Evolutionary conservation across 2,888 invertebrate genomes (phyloP), one percentile per base, ranked within the genome.

Genomic region (Cryptus armator): DNA sequence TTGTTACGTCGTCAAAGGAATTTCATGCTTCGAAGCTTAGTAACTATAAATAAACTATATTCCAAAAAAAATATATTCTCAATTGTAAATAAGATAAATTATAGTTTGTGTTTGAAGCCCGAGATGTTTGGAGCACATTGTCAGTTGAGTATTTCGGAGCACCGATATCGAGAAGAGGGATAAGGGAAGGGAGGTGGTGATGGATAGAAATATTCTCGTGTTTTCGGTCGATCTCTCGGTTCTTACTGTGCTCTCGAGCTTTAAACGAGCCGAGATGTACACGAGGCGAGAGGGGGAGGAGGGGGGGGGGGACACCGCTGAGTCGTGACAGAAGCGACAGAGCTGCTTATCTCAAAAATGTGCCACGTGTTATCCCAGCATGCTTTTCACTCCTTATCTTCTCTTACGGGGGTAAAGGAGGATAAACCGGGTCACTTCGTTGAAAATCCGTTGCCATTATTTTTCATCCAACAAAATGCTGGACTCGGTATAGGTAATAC

Each of bases 281-380:
- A 62, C 9, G 56, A 46, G 12, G 12, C 5, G 37, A 46, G 12
- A 68, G 29, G 10, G 37, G 7, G 71, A 5, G 64, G 37, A 68
- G 77, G 37, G 53, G 64, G 68, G 72, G 62, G 56, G 56, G 16
- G 43, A 37, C 29, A 53, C 43, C 5, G 59, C 43, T 75, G 59
- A 64, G 53, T 62, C 24, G 37, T n/a, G 43, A 24, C 77, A 43
- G 77, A 51, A 32, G 62, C 32, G 59, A 62, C 74, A 48, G 74
- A 64, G 44, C 75, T 72, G 53, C 84, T 87, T 87, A 87, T 87
- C 85, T 84, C 80, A 86, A 81, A 86, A 86, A 86, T 82, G 86
- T 85, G 83, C 85, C 86, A 86, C 86, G 87, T 86, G 86, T 86
- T 84, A 86, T 81, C 67, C 77, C 83, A 66, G 80, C 86, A 56